Conservation (phyloP, 2,797 vertebrate genomes). For the Chloroceryle amazona region DNA sequence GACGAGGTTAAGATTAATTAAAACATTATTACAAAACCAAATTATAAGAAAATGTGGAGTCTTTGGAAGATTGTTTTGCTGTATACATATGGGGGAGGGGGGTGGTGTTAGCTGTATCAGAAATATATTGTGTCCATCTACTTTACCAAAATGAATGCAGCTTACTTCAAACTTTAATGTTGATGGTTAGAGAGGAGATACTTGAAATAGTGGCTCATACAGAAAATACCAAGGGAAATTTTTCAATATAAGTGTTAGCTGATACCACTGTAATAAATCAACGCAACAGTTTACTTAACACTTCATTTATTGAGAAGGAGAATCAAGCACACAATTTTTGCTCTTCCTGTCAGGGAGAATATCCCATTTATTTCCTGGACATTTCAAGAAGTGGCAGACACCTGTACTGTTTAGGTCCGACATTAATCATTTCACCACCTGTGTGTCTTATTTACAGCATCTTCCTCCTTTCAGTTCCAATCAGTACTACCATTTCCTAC, state of each 20-base stretch:
- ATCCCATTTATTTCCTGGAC: slow-evolving; percentile 70
- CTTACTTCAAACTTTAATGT: background rate
- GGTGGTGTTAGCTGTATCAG: background rate
- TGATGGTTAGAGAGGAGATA: background rate
- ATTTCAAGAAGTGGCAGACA: slow-evolving; percentile 66
- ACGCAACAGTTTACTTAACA: slow-evolving; percentile 54
- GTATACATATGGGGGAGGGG: background rate
- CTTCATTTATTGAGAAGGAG: slow-evolving; percentile 64
- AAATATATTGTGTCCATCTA: background rate
- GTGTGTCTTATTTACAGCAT: slow-evolving; percentile 7
- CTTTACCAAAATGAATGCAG: background rate
- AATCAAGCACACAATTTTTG: slow-evolving; percentile 59
- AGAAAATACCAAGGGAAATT: slow-evolving; percentile 1
- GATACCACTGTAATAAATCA: slow-evolving; percentile 73
- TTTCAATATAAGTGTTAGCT: slow-evolving; percentile 7
- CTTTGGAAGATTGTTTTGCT: background rate
- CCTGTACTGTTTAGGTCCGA: slow-evolving; percentile 42
- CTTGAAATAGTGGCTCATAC: background rate
- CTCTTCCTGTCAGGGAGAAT: slow-evolving; percentile 68
- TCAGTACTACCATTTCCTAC: background rate
- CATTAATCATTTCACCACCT: slow-evolving; percentile 66
- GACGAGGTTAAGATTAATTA: background rate
- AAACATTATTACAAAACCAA: background rate
- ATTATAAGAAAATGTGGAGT: background rate
- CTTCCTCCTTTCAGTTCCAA: slow-evolving; percentile 12